phyloP scores from a whole-genome alignment of 2,888 invertebrate genomes.

The Bellardia bayeri region DNA sequence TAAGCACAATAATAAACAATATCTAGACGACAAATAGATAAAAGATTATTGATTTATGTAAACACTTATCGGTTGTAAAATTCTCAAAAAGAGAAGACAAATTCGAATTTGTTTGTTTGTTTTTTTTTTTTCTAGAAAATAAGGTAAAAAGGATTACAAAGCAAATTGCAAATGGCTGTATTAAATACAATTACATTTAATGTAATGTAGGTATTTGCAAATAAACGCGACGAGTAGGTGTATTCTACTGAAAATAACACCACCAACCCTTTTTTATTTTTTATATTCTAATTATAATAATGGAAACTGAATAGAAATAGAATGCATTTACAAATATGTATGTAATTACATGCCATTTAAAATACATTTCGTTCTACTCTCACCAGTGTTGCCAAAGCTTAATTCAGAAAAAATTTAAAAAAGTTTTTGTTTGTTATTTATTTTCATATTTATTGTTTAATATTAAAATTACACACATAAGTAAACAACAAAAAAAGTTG shows the following conservation, averaged over 20 bases:
- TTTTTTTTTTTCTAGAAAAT: neutral
- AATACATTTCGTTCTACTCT: neutral
- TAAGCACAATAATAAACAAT: conserved; percentile 24
- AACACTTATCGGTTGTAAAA: conserved; percentile 17
- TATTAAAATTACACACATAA: no score
- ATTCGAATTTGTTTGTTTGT: no score
- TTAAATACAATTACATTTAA: conserved; percentile 3
- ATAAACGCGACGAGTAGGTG: neutral
- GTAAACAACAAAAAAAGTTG: no score
- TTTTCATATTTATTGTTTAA: no score
- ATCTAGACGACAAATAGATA: conserved; percentile 15
- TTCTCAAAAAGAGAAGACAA: neutral
- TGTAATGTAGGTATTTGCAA: neutral
- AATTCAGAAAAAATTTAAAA: no score
- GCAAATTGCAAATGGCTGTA: neutral
- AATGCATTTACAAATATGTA: conserved; percentile 21
- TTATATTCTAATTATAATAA: conserved; percentile 53
- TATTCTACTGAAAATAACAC: conserved; percentile 3
- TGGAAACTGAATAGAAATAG: conserved; percentile 28
- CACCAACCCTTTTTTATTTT: conserved; percentile 19
- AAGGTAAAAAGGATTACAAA: conserved; percentile 26
- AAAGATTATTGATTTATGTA: conserved; percentile 50
- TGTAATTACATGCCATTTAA: conserved; percentile 37
- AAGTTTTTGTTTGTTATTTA: no score
- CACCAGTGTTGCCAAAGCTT: neutral